Evolutionary conservation across 2,113 vertebrate genomes (phyloP).

Genomic region (Platysteira castanea): DNA sequence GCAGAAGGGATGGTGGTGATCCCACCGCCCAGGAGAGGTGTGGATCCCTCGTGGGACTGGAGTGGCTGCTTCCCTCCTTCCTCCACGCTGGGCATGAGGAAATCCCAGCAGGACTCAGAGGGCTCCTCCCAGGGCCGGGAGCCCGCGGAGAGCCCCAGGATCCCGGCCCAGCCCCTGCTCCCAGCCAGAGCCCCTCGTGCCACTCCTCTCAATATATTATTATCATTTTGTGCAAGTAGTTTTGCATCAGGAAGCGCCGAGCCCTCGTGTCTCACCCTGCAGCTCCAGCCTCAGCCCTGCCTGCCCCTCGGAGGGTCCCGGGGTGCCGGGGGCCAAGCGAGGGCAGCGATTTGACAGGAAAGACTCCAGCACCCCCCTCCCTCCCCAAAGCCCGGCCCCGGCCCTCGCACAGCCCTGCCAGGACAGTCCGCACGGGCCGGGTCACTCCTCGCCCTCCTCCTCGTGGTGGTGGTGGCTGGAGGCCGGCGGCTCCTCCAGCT

Average conservation of each 20-base stretch:
- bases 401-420: background rate
- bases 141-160: background rate
- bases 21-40: background rate
- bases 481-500: conserved; percentile 3
- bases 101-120: background rate
- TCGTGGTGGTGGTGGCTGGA: conserved; percentile 45
- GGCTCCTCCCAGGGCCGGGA: background rate
- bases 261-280: background rate
- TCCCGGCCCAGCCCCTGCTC: background rate
- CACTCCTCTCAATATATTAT: conserved; percentile 70
- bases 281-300: conserved; percentile 11
- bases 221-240: conserved; percentile 58
- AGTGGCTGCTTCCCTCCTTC: background rate
- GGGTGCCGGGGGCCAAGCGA: background rate
- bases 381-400: background rate
- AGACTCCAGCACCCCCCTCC: conserved; percentile 56
- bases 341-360: background rate
- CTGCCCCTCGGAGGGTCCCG: background rate
- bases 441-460: conserved; percentile 66
- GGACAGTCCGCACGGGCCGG: background rate
- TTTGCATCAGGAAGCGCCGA: background rate
- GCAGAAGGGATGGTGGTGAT: background rate
- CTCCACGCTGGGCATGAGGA: background rate
- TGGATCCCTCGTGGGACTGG: background rate
- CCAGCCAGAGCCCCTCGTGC: background rate